Conservation (phyloP, 2,113 vertebrate species). For the Riparia riparia region DNA sequence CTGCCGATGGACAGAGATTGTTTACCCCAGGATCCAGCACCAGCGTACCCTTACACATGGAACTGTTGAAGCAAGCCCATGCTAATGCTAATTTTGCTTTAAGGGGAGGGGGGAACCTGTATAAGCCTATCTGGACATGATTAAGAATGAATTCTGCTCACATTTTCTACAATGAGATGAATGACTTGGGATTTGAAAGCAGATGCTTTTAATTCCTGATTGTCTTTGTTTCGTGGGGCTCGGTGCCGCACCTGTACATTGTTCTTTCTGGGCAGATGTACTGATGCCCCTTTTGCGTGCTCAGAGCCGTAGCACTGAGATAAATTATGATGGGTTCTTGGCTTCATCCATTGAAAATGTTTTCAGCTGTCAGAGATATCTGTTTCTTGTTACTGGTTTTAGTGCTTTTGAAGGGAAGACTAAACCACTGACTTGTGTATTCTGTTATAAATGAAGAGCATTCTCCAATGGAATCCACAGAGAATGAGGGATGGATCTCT, state of each 20-base stretch:
- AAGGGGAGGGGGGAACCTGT: background rate
- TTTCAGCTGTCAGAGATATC: slow-evolving; percentile 72
- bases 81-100: slow-evolving; percentile 32
- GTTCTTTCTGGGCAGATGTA: slow-evolving; percentile 64
- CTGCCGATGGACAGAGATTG: background rate
- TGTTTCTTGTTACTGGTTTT: slow-evolving; percentile 85
- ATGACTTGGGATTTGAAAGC: slow-evolving; percentile 45
- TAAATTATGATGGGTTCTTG: slow-evolving; percentile 80
- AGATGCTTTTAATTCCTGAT: slow-evolving; percentile 38
- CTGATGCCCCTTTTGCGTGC: slow-evolving; percentile 74
- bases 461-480: slow-evolving; percentile 25
- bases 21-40: background rate
- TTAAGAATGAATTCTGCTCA: slow-evolving; percentile 68
- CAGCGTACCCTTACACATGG: background rate
- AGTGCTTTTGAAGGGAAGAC: slow-evolving; percentile 62
- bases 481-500: slow-evolving; percentile 28
- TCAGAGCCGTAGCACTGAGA: slow-evolving; percentile 70
- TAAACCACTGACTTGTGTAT: slow-evolving; percentile 55
- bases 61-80: background rate
- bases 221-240: slow-evolving; percentile 55
- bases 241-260: slow-evolving; percentile 58
- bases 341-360: slow-evolving; percentile 79
- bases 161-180: slow-evolving; percentile 67
- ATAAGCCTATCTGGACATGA: slow-evolving; percentile 46
- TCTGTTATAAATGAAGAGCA: slow-evolving; percentile 56